Evolutionary conservation across 1,140 invertebrate genomes (phyloP).

Genomic region (Trissolcus basalis): DNA sequence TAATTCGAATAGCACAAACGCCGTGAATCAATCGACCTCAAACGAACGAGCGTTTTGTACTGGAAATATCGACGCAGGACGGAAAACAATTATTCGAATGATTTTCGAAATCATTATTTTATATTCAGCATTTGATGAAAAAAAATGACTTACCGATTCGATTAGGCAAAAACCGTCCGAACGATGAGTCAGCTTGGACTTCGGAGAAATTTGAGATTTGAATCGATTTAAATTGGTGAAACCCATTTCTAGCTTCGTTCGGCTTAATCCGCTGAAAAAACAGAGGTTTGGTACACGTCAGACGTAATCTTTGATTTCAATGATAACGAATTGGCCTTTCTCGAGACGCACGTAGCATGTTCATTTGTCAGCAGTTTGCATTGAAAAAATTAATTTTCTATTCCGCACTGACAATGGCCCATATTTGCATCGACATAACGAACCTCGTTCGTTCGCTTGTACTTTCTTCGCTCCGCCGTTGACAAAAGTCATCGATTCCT

Average conservation of each 20-base stretch:
- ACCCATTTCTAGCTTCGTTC: conserved; percentile 11
- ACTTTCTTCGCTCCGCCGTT: neutral
- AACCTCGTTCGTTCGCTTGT: conserved; percentile 12
- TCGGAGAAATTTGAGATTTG: conserved; percentile 20
- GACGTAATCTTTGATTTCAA: conserved; percentile 48
- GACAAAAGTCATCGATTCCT: conserved; percentile 32
- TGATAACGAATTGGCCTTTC: conserved; percentile 46
- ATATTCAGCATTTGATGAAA: no score
- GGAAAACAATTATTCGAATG: no score
- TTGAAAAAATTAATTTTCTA: conserved; percentile 36
- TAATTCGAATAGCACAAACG: no score
- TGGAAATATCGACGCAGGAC: no score
- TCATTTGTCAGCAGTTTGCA: neutral
- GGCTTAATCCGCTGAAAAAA: conserved; percentile 25
- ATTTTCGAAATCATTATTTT: no score
- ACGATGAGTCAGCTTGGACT: neutral
- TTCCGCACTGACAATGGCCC: conserved; percentile 22
- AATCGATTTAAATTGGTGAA: conserved; percentile 9
- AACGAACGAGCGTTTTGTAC: no score
- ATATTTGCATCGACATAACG: conserved; percentile 42
- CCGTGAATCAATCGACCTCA: no score
- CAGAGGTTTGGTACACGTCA: conserved; percentile 23
- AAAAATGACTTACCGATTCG: no score
- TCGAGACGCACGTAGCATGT: conserved; percentile 14
- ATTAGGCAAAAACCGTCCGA: no score